phyloP scores from a whole-genome alignment of 1,140 invertebrate genomes.

The Alviniconcha marisindica region DNA sequence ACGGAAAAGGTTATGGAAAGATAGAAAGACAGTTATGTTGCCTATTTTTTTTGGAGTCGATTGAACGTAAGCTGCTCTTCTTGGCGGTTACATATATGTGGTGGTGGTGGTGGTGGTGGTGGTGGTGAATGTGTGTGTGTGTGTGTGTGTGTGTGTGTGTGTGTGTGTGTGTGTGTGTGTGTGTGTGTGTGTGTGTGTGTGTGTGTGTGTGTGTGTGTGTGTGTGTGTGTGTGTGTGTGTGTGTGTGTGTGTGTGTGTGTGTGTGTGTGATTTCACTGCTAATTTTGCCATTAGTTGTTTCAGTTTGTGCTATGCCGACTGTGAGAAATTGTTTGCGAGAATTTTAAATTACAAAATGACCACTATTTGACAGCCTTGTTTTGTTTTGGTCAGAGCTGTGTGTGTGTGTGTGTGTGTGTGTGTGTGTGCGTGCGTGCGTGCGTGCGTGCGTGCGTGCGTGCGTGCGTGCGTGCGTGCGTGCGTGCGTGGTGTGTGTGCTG shows the following conservation, averaged over 20 bases:
- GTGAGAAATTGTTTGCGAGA: too few species aligned
- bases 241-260: constrained; percentile 14
- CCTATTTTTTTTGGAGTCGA: too few species aligned
- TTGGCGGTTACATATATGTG: too few species aligned
- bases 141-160: not conserved
- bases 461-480: not conserved
- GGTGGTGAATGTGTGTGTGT: not conserved
- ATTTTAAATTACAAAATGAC: too few species aligned
- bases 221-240: not conserved
- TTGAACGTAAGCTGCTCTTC: too few species aligned
- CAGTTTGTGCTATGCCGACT: too few species aligned
- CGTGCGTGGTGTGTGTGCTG: not conserved
- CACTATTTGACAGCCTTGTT: too few species aligned
- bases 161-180: not conserved
- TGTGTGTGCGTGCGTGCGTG: not conserved
- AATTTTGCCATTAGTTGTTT: too few species aligned
- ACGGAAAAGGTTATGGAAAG: too few species aligned
- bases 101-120: too few species aligned
- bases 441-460: not conserved
- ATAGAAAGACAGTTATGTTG: too few species aligned
- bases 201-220: not conserved
- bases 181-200: not conserved
- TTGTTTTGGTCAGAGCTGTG: not conserved
- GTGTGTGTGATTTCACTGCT: not conserved
- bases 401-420: constrained; percentile 20